phyloP scores from a whole-genome alignment of 2,888 invertebrate species.

The Prenolepis imparis region DNA sequence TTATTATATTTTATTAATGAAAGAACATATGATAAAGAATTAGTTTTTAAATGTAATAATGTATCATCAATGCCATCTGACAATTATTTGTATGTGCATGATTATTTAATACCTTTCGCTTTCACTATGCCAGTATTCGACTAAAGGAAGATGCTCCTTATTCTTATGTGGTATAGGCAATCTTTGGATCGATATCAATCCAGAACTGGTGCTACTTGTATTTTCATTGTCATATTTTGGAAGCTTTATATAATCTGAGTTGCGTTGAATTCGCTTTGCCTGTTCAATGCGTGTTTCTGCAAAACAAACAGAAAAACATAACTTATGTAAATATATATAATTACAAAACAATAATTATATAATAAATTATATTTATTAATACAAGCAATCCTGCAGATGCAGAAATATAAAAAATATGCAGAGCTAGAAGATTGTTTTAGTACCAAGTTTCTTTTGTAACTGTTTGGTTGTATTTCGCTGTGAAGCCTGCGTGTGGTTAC shows the following conservation, averaged over 20 bases:
- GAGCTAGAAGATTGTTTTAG: slow-evolving; percentile 1
- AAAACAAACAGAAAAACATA: slow-evolving; percentile 15
- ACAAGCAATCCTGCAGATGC: not conserved
- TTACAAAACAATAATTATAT: not conserved
- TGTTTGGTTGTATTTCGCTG: slow-evolving; percentile 84
- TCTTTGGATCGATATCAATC: slow-evolving; percentile 85
- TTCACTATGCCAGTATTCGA: slow-evolving; percentile 87
- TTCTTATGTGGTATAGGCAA: slow-evolving; percentile 84
- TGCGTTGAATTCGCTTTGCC: slow-evolving; percentile 85
- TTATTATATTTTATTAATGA: slow-evolving; percentile 16
- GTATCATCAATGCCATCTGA: not conserved
- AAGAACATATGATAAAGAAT: not conserved
- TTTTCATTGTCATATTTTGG: slow-evolving; percentile 80
- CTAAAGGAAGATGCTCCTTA: slow-evolving; percentile 87
- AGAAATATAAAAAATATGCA: not conserved
- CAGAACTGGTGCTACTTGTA: slow-evolving; percentile 70
- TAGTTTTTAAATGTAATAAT: slow-evolving; percentile 4
- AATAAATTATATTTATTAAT: slow-evolving; percentile 10
- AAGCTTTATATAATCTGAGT: slow-evolving; percentile 84
- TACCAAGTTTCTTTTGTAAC: slow-evolving; percentile 85
- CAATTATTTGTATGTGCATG: not conserved
- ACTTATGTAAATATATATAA: slow-evolving; percentile 20
- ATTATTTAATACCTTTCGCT: slow-evolving; percentile 80
- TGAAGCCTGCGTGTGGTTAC: slow-evolving; percentile 78
- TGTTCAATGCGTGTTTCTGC: slow-evolving; percentile 85